phyloP scores from a whole-genome alignment of 2,888 invertebrate genomes.

The Maniola hyperantus region DNA sequence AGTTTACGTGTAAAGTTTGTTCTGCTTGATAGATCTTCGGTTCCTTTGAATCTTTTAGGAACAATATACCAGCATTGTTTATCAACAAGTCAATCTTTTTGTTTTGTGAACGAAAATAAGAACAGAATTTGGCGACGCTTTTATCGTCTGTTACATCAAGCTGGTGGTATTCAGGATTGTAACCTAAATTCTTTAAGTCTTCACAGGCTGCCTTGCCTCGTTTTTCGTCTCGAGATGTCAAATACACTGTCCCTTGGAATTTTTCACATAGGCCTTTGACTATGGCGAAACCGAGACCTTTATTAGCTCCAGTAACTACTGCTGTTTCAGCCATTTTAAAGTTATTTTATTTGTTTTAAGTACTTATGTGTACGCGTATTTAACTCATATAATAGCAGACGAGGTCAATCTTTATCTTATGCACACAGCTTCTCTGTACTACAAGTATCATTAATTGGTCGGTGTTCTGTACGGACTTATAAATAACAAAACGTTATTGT shows the following conservation, averaged over 20 bases:
- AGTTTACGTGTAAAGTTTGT: constrained; percentile 65
- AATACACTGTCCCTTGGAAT: constrained; percentile 85
- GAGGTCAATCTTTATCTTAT: no score
- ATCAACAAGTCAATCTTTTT: constrained; percentile 86
- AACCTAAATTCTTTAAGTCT: constrained; percentile 74
- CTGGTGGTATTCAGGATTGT: constrained; percentile 83
- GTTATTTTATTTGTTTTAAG: background rate
- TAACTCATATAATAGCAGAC: no score
- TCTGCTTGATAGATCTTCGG: constrained; percentile 59
- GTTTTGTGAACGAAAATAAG: constrained; percentile 79
- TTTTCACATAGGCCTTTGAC: constrained; percentile 85
- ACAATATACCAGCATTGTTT: constrained; percentile 87
- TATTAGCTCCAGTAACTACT: constrained; percentile 87
- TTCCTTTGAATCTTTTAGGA: constrained; percentile 64
- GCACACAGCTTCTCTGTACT: no score
- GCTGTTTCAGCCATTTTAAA: constrained; percentile 43
- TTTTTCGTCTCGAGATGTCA: constrained; percentile 84
- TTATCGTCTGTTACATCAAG: constrained; percentile 84
- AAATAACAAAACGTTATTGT: no score
- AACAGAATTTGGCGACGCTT: constrained; percentile 81
- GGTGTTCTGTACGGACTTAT: no score
- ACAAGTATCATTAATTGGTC: no score
- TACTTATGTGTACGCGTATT: no score
- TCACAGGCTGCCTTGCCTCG: constrained; percentile 83
- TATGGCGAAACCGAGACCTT: constrained; percentile 87